Evolutionary conservation across 2,888 invertebrate genomes (phyloP).

Genomic region (Brassicogethes aeneus): DNA sequence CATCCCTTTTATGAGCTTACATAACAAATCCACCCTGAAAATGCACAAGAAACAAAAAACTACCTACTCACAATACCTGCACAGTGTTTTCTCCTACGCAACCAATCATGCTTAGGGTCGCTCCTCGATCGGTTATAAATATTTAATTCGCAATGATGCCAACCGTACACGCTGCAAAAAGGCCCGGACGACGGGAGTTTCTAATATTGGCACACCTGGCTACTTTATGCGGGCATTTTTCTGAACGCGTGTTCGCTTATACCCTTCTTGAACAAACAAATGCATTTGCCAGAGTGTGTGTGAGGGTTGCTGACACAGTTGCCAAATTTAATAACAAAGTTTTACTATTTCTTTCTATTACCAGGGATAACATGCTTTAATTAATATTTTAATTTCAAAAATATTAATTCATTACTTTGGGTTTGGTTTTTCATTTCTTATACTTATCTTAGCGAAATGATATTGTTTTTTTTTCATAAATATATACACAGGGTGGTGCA

Average conservation of each 20-base stretch:
- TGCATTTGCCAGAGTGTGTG: background rate
- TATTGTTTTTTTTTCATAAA: too few species aligned
- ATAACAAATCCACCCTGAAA: background rate
- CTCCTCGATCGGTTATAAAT: background rate
- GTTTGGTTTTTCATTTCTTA: too few species aligned
- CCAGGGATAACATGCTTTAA: too few species aligned
- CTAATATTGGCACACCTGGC: background rate
- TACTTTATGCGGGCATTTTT: background rate
- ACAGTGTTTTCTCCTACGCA: too few species aligned
- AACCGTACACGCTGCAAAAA: background rate
- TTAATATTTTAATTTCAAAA: too few species aligned
- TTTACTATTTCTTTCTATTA: too few species aligned
- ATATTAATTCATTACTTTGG: too few species aligned
- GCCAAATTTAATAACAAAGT: too few species aligned
- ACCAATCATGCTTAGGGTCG: background rate
- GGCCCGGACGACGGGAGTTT: background rate
- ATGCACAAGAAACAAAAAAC: background rate
- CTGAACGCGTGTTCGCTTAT: background rate
- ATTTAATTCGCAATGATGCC: background rate
- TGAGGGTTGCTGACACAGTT: too few species aligned
- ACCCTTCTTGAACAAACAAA: background rate
- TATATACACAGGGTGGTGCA: too few species aligned
- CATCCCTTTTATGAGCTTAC: too few species aligned
- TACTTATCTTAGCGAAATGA: too few species aligned
- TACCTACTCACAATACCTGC: background rate